A percentile compares a stretch with the other conserved stretches of the same genome.
phyloP scores from a whole-genome alignment of 2,888 invertebrate species.

The Byasa hedistus region DNA sequence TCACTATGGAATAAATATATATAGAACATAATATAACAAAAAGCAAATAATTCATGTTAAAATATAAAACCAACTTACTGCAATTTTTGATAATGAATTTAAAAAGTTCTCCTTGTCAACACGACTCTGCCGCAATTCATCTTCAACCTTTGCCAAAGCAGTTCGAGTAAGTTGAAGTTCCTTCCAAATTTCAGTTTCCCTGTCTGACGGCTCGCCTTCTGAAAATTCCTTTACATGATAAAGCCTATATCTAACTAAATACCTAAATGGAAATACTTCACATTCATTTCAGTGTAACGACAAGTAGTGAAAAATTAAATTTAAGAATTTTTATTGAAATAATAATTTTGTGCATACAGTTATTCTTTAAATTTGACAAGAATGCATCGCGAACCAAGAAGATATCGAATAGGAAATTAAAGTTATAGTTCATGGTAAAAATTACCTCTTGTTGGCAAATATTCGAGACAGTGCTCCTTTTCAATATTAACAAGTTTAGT shows the following conservation, averaged over 20 bases:
- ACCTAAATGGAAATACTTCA: too few species aligned
- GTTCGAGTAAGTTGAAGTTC: slow-evolving; percentile 65
- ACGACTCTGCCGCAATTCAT: slow-evolving; percentile 62
- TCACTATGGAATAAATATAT: too few species aligned
- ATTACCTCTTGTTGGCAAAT: slow-evolving; percentile 62
- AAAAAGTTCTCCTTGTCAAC: slow-evolving; percentile 76
- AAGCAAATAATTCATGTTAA: too few species aligned
- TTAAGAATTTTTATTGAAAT: too few species aligned
- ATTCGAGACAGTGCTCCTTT: slow-evolving; percentile 57
- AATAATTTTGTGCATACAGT: too few species aligned
- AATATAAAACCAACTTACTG: slow-evolving; percentile 51
- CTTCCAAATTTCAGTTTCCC: slow-evolving; percentile 74
- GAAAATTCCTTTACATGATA: slow-evolving; percentile 24
- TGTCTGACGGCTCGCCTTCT: slow-evolving; percentile 67
- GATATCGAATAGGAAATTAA: background rate
- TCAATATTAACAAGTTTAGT: slow-evolving; percentile 58
- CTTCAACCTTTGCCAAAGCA: slow-evolving; percentile 58
- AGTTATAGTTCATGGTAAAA: background rate
- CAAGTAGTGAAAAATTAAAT: too few species aligned
- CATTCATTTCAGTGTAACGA: too few species aligned
- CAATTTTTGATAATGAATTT: slow-evolving; percentile 67
- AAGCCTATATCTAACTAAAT: background rate
- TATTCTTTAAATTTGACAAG: too few species aligned
- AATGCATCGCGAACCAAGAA: too few species aligned
- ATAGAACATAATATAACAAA: too few species aligned